Percentiles rank a stretch among this genome's conserved stretches.
Conservation (phyloP, 2,888 invertebrate genomes). For the Geotrupes spiniger region DNA sequence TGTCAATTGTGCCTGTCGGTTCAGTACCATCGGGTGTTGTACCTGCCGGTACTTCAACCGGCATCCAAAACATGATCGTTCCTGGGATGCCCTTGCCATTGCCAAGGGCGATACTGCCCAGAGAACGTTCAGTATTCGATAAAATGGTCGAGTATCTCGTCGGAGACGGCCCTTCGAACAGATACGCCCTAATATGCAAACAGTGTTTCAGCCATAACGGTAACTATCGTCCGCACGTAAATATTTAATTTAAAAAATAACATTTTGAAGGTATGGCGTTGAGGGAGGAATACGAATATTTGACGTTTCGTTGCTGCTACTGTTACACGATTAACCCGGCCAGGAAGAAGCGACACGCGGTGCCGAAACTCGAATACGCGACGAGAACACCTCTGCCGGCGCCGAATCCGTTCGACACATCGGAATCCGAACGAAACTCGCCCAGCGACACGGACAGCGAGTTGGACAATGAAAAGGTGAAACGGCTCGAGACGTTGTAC, state of each 20-base stretch:
- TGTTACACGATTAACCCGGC: constrained; percentile 85
- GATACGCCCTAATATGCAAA: constrained; percentile 92
- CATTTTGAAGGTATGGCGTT: constrained; percentile 63
- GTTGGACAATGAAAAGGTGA: constrained; percentile 24
- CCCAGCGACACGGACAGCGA: constrained; percentile 35
- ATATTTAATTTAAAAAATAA: constrained; percentile 27
- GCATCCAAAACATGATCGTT: constrained; percentile 8
- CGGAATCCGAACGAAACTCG: constrained; percentile 43
- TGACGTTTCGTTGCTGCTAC: constrained; percentile 88
- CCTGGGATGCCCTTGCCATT: constrained; percentile 46
- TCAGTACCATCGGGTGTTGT: constrained; percentile 6
- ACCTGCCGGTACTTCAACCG: neutral
- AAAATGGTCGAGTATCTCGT: constrained; percentile 90
- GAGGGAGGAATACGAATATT: constrained; percentile 68
- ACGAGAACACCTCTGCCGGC: constrained; percentile 18
- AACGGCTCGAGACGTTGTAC: constrained; percentile 17
- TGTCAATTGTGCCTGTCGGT: constrained; percentile 12
- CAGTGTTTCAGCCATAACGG: constrained; percentile 93
- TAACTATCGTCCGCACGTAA: constrained; percentile 46
- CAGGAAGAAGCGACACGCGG: constrained; percentile 79
- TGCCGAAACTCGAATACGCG: constrained; percentile 58
- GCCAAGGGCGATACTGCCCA: constrained; percentile 70
- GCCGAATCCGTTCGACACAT: constrained; percentile 29
- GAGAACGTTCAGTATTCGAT: constrained; percentile 78
- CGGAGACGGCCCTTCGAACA: constrained; percentile 91